Conservation (phyloP, 2,797 vertebrate species). For the Danio choprae region DNA sequence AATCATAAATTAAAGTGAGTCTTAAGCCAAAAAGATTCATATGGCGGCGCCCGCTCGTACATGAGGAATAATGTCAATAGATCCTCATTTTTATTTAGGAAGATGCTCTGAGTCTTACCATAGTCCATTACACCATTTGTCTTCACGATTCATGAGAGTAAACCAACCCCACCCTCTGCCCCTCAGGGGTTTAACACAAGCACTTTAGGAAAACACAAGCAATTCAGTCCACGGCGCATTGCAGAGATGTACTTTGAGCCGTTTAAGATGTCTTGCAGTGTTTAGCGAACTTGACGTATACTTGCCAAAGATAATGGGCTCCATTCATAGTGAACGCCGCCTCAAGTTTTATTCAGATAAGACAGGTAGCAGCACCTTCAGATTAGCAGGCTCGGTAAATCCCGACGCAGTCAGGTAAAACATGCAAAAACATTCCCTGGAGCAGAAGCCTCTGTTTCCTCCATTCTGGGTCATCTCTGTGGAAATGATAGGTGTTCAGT, state of each 20-base stretch:
- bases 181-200: slow-evolving; percentile 35
- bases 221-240: slow-evolving; percentile 60
- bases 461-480: slow-evolving; percentile 22
- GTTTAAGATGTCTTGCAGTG: slow-evolving; percentile 41
- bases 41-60: no score
- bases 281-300: slow-evolving; percentile 40
- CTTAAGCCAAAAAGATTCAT: no score
- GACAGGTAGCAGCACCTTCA: slow-evolving; percentile 24
- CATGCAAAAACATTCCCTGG: slow-evolving; percentile 71
- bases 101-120: slow-evolving; percentile 69
- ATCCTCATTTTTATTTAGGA: slow-evolving; percentile 61
- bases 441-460: slow-evolving; percentile 33
- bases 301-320: slow-evolving; percentile 58
- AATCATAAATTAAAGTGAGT: no score
- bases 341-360: slow-evolving; percentile 35
- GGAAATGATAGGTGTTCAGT: slow-evolving; percentile 25
- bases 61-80: no score
- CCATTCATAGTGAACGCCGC: slow-evolving; percentile 25
- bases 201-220: slow-evolving; percentile 61
- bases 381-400: not conserved
- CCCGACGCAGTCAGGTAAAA: slow-evolving; percentile 26
- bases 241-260: slow-evolving; percentile 15
- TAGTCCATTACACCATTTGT: slow-evolving; percentile 58
- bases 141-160: slow-evolving; percentile 21
- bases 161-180: slow-evolving; percentile 19